Evolutionary conservation across 1,140 invertebrate genomes (phyloP).

Genomic region (Frieseomelitta varia): DNA sequence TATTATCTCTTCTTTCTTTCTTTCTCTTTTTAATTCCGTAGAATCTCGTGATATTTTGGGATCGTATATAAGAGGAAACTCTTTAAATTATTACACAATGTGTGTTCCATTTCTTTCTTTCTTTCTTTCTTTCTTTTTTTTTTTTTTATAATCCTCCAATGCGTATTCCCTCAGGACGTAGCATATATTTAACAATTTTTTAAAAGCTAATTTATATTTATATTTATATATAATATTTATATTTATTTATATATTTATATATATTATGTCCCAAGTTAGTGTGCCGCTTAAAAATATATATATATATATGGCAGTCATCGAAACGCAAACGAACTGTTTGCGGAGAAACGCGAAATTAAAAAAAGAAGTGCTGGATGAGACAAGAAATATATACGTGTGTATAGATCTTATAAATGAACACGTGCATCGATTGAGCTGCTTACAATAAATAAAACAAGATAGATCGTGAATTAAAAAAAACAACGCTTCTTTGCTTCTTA

Average conservation of each 20-base stretch:
- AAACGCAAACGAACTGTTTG: slow-evolving; percentile 71
- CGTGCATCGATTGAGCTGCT: slow-evolving; percentile 6
- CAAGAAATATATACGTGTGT: background rate
- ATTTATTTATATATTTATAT: slow-evolving; percentile 55
- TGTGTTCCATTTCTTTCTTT: slow-evolving; percentile 55
- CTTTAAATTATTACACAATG: slow-evolving; percentile 69
- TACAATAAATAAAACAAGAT: background rate
- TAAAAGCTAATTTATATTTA: slow-evolving; percentile 78
- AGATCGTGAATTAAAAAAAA: background rate
- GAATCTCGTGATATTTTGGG: slow-evolving; percentile 60
- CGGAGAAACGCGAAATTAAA: slow-evolving; percentile 58
- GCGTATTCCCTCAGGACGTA: slow-evolving; percentile 64
- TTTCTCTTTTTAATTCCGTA: slow-evolving; percentile 54
- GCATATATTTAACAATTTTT: slow-evolving; percentile 77
- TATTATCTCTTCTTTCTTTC: slow-evolving; percentile 1
- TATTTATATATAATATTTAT: slow-evolving; percentile 53
- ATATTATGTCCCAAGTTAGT: slow-evolving; percentile 79
- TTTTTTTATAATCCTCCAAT: slow-evolving; percentile 70
- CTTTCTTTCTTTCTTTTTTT: slow-evolving; percentile 58
- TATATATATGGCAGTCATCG: slow-evolving; percentile 78
- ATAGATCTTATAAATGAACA: background rate
- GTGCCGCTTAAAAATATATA: slow-evolving; percentile 73
- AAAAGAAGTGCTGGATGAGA: slow-evolving; percentile 27
- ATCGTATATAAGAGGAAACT: slow-evolving; percentile 69
- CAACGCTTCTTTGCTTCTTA: background rate